Base-by-base conservation (phyloP, 92 coral and sea anemone genomes). In the Palythoa heliodiscus region DNA sequence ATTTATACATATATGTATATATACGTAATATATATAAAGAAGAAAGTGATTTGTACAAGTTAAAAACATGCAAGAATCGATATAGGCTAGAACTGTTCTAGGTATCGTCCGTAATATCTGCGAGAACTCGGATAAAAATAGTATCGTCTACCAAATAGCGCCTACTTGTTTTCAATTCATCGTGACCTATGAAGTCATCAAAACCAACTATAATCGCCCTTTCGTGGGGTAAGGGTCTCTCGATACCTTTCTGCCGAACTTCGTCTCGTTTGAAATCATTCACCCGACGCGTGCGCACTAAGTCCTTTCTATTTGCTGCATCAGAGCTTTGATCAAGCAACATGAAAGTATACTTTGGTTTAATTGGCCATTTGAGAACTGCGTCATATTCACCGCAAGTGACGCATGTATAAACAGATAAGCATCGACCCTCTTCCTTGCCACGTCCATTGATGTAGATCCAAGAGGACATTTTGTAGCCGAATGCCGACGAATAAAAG, bases 131-230 rank as follows among this genome's bases (percentile, higher is more conserved):
- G 61, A 97, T 81, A 83, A 91, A 97, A 24, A 97, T 68, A 35
- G 87, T 70, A 85, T 97, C 99, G 58, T 95, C 92, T 20, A 80
- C 85, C 11, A 97, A 80, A 70, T 92, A 97, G 23, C 93, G 89
- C 20, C 73, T 74, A 22, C 97, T 90, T 68, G 84, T 79, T 54
- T 95, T 91, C 16, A 97, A 91, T 53, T 97, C 93, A 61, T 94
- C 98, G 69, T 95, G 93, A 24, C 90, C 88, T 75, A 91, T 89
- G 54, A 95, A 95, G 67, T 96, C 98, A 64, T 96, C 98, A 91
- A 96, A 96, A 48, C 98, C 99, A n/a, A 97, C 98, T 43, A 97
- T 97, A 50, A 97, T 95, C 54, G 99, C 98, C 40, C 99, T 89
- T 85, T 97, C 99, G 83, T 95, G 95, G 12, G 93, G 93, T 52